Base-by-base conservation (phyloP, 2,113 vertebrate species). In the pig (Sus scrofa) region DNA sequence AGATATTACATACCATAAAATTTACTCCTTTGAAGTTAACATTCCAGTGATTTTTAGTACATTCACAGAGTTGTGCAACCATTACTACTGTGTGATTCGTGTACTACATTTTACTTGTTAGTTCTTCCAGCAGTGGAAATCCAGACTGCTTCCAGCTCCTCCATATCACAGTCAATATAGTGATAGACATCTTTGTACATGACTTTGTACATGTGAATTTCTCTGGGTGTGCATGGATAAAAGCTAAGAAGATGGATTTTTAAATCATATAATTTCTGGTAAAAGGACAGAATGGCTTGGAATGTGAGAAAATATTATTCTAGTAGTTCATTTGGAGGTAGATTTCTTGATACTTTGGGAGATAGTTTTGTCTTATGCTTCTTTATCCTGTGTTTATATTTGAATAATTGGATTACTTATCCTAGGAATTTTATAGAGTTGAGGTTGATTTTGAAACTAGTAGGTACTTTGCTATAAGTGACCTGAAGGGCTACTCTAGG, bases 261-360 rank as follows among this genome's bases (percentile, higher is more conserved):
- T 88, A 96, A 71, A 62, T 56, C 39, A 26, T 13, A 4, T 75
- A 26, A 62, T 94, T 92, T 81, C 78, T 89, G 79, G 9, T 68
- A 26, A 81, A 78, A 68, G 1, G 50, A 26, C 67, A 88, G 52
- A 84, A 39, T 89, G 27, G 2, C 3, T 81, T 94, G 37, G 84
- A 63, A 75, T 70, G 7, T 94, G 78, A 89, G 60, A 63, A 74
- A 85, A 77, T 62, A 71, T 22, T 87, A 91, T 88, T 93, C 27
- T 63, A 63, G 82, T 85, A 30, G 52, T 77, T 73, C 39, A 32
- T 79, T 94, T 77, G 20, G 44, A 73, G 27, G 56, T 44, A 81
- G 39, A 81, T 65, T 83, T 91, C 16, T 68, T 86, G 63, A 62
- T 77, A 87, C 34, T 78, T 77, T 50, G 39, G 70, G 34, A 75